Base-by-base conservation (phyloP, 2,888 invertebrate genomes). In the Apamea anceps region DNA sequence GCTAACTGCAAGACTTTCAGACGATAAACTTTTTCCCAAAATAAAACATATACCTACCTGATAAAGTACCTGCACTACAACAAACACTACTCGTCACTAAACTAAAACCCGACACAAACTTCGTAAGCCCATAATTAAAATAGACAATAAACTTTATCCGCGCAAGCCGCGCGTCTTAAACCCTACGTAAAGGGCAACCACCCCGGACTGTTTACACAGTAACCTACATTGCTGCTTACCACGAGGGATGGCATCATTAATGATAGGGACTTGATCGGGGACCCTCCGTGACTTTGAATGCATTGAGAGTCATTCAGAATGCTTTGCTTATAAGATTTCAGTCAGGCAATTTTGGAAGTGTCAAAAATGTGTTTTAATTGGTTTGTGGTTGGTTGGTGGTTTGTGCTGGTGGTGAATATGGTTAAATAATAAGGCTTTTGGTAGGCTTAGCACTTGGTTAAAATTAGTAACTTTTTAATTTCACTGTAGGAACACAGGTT, bases 191-290 rank as follows among this genome's bases (percentile, higher is more conserved):
- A 94, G 95, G 93, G 91, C 94, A 94, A 92, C 93, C 91, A 95
- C 95, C 96, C 95, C 92, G 90, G 84, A 86, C 93, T 96, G 96
- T 97, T 97, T 97, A 93, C 96, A 96, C 96, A 96, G 96, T 97
- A 96, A 97, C 96, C 96, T 96, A 96, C 96, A 96, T 96, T 93
- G 94, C 94, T 91, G 91, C 92, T 91, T 90, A 88, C 93, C 92
- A 94, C 94, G 94, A 96, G 96, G 96, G 96, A 96, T 94, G 94
- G 94, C 93, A 95, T 96, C 96, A 95, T 96, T 96, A 96, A 96
- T 95, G 96, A 96, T 94, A 94, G 96, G 95, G 95, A 93, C 94
- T 95, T 94, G 94, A 94, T 95, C 94, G 91, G 93, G 95, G 89
- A 88, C 96, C 95, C 96, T 96, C 86, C 96, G 96, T 96, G 96